Conservation (phyloP, 1,140 invertebrate species). For the Microplitis demolitor region DNA sequence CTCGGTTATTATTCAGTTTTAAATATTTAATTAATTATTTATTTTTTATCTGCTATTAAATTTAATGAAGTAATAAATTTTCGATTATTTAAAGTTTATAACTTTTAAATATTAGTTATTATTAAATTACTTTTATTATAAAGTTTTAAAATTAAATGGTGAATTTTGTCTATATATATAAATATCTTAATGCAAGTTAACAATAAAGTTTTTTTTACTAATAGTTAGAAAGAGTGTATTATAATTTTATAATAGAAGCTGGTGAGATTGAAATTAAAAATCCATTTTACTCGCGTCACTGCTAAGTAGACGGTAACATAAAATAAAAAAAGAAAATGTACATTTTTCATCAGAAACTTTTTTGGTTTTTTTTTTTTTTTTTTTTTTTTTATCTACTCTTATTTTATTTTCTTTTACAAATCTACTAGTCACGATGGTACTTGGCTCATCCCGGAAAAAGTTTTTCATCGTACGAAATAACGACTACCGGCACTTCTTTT, state of each 20-base stretch:
- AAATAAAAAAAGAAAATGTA: constrained; percentile 6
- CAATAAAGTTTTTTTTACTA: background rate
- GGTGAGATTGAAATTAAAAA: constrained; percentile 15
- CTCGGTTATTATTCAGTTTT: too few species aligned
- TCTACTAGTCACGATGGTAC: constrained; percentile 10
- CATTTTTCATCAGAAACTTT: background rate
- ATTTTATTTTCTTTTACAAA: constrained; percentile 16
- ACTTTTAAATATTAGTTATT: too few species aligned
- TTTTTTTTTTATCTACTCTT: constrained; percentile 8
- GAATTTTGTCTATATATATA: background rate
- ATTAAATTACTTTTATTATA: background rate
- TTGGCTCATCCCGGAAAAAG: constrained; percentile 16
- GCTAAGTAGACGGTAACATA: background rate
- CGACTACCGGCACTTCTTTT: background rate
- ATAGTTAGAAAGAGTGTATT: background rate
- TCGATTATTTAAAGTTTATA: too few species aligned
- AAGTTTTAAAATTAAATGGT: background rate
- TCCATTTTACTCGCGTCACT: constrained; percentile 13
- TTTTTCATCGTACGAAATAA: constrained; percentile 22
- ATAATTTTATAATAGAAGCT: too few species aligned
- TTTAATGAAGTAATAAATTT: too few species aligned
- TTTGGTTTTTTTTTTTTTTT: background rate
- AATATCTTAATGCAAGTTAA: background rate
- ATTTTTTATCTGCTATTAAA: too few species aligned
- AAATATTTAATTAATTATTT: too few species aligned